Percentiles rank a stretch among this genome's conserved stretches.
These are phyloP conservation scores for Pseudococcus jackbeardsleyi DNA, from an alignment of 2,888 invertebrate species.

Conservation along the genomic window DNA sequence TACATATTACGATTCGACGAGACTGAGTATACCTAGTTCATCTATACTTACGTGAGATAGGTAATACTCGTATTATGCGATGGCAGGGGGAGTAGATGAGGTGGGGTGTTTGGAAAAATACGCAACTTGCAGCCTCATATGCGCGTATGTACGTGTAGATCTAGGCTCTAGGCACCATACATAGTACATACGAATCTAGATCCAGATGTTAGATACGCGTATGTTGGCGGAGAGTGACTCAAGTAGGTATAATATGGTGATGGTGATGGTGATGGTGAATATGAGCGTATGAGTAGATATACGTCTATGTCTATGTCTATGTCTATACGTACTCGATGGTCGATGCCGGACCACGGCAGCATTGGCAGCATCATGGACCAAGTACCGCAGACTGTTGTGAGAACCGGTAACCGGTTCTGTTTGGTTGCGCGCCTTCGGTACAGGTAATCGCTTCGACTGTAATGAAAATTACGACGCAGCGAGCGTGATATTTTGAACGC, in stretches of 20 bases:
- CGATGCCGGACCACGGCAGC: too few relatives aligned
- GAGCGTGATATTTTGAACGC: conserved; percentile 48
- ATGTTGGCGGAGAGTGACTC: background rate
- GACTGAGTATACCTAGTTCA: too few relatives aligned
- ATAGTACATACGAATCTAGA: background rate
- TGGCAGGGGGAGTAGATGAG: too few relatives aligned
- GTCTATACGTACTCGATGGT: too few relatives aligned
- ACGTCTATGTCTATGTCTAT: too few relatives aligned
- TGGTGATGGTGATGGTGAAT: too few relatives aligned
- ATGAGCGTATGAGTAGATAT: background rate
- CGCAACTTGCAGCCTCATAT: background rate
- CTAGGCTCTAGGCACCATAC: too few relatives aligned
- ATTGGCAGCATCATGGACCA: too few relatives aligned
- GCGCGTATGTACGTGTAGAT: background rate
- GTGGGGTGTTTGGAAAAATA: background rate
- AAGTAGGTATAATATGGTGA: too few relatives aligned
- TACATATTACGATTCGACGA: too few relatives aligned
- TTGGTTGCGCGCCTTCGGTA: background rate
- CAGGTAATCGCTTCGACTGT: conserved; percentile 34
- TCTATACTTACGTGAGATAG: background rate
- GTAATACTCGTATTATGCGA: background rate
- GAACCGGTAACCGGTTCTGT: conserved; percentile 9
- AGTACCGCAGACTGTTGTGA: background rate
- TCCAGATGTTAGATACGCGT: conserved; percentile 19
- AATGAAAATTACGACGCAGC: conserved; percentile 50